Percentiles rank a stretch among this genome's conserved stretches.
phyloP scores from a whole-genome alignment of 2,888 invertebrate species.

The Parelbella ahira region DNA sequence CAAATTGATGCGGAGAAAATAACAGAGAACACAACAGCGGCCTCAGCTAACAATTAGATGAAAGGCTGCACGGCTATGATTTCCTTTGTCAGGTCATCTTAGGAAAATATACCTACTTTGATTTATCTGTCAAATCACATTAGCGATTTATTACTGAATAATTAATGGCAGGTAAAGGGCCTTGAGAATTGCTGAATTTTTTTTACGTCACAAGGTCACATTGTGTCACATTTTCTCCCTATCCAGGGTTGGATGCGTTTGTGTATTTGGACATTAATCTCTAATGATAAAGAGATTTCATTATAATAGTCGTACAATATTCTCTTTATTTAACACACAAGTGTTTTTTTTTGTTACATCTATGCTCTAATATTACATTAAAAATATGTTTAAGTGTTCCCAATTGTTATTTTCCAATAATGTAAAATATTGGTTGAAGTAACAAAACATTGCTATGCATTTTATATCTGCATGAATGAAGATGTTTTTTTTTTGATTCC shows the following conservation, averaged over 20 bases:
- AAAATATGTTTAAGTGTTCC: slow-evolving; percentile 81
- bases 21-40: no score
- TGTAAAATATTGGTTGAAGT: slow-evolving; percentile 51
- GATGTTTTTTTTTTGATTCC: slow-evolving; percentile 7
- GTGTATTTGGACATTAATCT: slow-evolving; percentile 35
- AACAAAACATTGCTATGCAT: slow-evolving; percentile 15
- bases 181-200: no score
- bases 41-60: no score
- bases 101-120: no score
- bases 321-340: slow-evolving; percentile 57
- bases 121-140: no score
- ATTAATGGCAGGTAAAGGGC: no score
- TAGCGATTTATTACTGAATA: no score
- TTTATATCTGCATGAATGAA: slow-evolving; percentile 27
- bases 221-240: background rate
- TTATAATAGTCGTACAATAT: slow-evolving; percentile 68
- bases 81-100: no score
- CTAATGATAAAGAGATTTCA: slow-evolving; percentile 71
- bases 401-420: slow-evolving; percentile 72
- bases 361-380: slow-evolving; percentile 76
- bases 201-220: no score
- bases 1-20: slow-evolving; percentile 26
- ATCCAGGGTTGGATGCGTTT: slow-evolving; percentile 14
- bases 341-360: slow-evolving; percentile 55
- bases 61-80: no score